Evolutionary conservation across 2,888 invertebrate genomes (phyloP), one percentile per base, ranked within the genome.

Genomic region (Hydroisotoma schaefferi): DNA sequence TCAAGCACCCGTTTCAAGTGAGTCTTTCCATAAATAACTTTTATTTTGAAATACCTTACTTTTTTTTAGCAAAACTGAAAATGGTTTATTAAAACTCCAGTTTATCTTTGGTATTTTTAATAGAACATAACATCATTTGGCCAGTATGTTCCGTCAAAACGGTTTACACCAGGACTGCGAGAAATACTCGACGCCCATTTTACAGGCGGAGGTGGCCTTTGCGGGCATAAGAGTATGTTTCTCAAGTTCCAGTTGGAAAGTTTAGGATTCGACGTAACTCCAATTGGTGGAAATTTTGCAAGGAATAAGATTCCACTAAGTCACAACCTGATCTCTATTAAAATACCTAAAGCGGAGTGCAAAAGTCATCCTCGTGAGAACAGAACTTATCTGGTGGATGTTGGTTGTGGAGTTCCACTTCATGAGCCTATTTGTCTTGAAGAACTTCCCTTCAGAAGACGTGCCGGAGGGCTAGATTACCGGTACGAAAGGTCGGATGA

Each of bases 361-460:
- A 63, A 59, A 26, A 54, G 23, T 18, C 12, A 29, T 1, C 3
- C 26, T 2, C 53, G 29, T 23, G 37, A 48, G 0, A 29, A 37
- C 1, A 57, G 48, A 49, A 46, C 22, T 12, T 65, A 57, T 23
- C 8, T 67, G 1, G 40, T 67, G 20, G 67, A 67, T 54, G 64
- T 60, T 2, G 67, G 67, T 1, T 49, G 59, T 40, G 67, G 67
- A 15, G n/a, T 67, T 23, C 67, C 67, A 15, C 22, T 64, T 2
- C 49, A 57, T 46, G 64, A 65, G 26, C 67, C 67, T 2, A 46
- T 67, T 27, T 46, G 37, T 26, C 12, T 65, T 3, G 58, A 58
- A 15, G 37, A 49, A 15, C 27, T 62, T 8, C 67, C 64, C 0
- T 59, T 43, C 22, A 4, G 25, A 6, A 27, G 53, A 22, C 6